A percentile compares a stretch with the other conserved stretches of the same genome.
Evolutionary conservation across 2,113 vertebrate species (phyloP).

Genomic region (Embiotoca jacksoni): DNA sequence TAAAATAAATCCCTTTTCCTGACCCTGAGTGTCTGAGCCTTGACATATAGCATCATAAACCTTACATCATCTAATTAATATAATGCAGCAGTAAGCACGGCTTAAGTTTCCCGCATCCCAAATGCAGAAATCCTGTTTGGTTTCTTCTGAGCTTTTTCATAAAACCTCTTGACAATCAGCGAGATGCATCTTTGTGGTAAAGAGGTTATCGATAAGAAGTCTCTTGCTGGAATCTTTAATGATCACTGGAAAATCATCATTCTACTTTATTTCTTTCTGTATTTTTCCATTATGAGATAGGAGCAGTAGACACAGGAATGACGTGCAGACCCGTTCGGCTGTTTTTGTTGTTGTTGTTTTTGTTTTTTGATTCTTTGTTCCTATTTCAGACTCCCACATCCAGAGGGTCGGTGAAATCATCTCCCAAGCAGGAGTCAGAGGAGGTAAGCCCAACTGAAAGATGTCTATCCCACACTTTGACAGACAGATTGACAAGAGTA

Average conservation of each 20-base stretch:
- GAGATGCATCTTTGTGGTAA: neutral
- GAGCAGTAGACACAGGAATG: too few relatives aligned
- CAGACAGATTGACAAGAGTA: too few relatives aligned
- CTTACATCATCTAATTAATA: neutral
- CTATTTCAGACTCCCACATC: conserved; percentile 64
- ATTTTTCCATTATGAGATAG: too few relatives aligned
- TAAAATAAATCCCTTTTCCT: neutral
- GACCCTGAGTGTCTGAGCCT: neutral
- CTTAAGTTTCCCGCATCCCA: conserved; percentile 1
- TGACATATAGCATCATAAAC: neutral
- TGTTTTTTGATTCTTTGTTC: neutral
- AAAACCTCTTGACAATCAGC: conserved; percentile 21
- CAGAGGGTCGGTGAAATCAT: conserved; percentile 76
- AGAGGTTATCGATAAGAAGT: neutral
- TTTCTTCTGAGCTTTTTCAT: conserved; percentile 8
- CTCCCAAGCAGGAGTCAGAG: conserved; percentile 77
- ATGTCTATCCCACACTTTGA: neutral
- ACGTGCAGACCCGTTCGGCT: too few relatives aligned
- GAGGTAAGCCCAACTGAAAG: conserved; percentile 74
- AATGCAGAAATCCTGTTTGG: conserved; percentile 1
- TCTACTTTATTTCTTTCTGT: too few relatives aligned
- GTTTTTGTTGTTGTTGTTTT: too few relatives aligned
- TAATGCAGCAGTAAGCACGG: neutral
- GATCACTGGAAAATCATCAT: neutral
- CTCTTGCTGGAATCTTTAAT: neutral